These are phyloP conservation scores for Mustela nigripes DNA, from an alignment of 2,113 vertebrate species.

Conservation along the genomic window DNA sequence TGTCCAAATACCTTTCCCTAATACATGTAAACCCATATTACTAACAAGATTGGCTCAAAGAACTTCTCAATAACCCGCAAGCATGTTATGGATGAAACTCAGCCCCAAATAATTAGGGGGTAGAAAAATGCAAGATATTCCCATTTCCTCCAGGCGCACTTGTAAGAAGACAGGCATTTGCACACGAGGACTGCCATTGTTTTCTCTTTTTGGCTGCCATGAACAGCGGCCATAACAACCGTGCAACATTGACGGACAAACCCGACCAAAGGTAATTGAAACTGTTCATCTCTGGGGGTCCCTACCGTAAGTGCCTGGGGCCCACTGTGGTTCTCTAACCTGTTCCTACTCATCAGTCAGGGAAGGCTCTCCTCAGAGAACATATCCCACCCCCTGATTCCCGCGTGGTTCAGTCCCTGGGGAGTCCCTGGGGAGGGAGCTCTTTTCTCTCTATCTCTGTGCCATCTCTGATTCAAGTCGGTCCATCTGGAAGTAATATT, in stretches of 20 bases:
- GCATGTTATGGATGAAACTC: slow-evolving; percentile 23
- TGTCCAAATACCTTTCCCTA: neutral
- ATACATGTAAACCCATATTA: neutral
- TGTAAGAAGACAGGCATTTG: neutral
- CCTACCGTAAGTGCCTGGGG: neutral
- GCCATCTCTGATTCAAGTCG: slow-evolving; percentile 58
- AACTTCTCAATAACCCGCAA: neutral
- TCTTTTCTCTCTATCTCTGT: neutral
- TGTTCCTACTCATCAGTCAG: neutral
- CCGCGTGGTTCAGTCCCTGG: accelerated
- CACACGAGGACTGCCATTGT: neutral
- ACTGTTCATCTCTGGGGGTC: neutral
- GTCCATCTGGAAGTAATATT: slow-evolving; percentile 76
- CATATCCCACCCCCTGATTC: no score
- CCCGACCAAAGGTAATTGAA: neutral
- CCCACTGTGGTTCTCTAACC: no score
- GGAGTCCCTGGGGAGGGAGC: neutral
- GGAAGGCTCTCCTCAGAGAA: neutral
- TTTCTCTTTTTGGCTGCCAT: neutral
- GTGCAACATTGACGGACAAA: neutral
- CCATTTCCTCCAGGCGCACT: neutral
- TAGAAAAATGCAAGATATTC: neutral
- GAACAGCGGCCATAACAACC: neutral
- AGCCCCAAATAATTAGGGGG: neutral
- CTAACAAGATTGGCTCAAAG: neutral